phyloP scores from a whole-genome alignment of 2,797 vertebrate species.

The Buphagus erythrorhynchus region DNA sequence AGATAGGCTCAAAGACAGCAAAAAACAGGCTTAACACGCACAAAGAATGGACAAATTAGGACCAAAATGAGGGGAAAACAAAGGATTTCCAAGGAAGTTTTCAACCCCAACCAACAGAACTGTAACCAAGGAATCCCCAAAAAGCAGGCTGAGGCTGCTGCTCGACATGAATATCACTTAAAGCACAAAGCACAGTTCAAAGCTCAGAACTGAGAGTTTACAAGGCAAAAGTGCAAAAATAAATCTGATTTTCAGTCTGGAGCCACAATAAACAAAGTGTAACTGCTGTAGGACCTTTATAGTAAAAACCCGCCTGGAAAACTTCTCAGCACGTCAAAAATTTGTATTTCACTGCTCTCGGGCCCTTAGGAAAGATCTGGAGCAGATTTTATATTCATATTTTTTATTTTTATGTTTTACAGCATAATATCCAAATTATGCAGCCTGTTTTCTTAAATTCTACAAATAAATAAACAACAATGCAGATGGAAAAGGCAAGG shows the following conservation, averaged over 20 bases:
- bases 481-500: not conserved
- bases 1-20: not conserved
- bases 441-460: too few relatives aligned
- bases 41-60: not conserved
- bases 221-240: not conserved
- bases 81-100: not conserved
- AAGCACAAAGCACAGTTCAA: not conserved
- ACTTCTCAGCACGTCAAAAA: not conserved
- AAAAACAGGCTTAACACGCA: accelerated
- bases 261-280: not conserved
- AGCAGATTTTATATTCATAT: not conserved
- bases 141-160: not conserved
- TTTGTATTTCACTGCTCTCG: not conserved
- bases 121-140: too few relatives aligned
- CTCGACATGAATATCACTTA: not conserved
- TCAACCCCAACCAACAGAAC: not conserved
- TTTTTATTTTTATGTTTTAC: too few relatives aligned
- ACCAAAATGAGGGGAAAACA: not conserved
- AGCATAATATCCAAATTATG: too few relatives aligned
- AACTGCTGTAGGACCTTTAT: not conserved
- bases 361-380: not conserved
- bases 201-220: not conserved
- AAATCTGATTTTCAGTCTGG: not conserved
- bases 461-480: not conserved
- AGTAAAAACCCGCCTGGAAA: not conserved